Evolutionary conservation across 2,113 vertebrate genomes (phyloP).

Genomic region (Ameiurus melas): DNA sequence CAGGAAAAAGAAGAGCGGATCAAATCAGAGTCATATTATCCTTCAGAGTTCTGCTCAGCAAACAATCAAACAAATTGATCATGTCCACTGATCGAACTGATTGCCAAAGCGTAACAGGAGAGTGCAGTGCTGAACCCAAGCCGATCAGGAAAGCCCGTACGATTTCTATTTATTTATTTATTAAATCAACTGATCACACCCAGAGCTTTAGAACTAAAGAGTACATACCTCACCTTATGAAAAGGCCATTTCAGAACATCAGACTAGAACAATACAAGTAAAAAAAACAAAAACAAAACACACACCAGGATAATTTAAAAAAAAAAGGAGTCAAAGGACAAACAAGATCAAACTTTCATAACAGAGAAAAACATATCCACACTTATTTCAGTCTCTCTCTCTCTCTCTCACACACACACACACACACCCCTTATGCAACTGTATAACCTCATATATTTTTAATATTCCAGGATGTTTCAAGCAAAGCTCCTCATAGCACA

Average conservation of each 20-base stretch:
- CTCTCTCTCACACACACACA: slow-evolving; percentile 17
- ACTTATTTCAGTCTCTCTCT: not conserved
- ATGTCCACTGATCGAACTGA: slow-evolving; percentile 56
- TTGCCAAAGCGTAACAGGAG: slow-evolving; percentile 49
- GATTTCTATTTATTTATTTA: not conserved
- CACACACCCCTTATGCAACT: not conserved
- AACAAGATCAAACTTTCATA: slow-evolving; percentile 29
- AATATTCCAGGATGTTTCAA: slow-evolving; percentile 37
- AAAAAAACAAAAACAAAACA: slow-evolving; percentile 37
- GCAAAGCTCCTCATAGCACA: slow-evolving; percentile 26
- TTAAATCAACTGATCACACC: slow-evolving; percentile 52
- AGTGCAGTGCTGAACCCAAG: slow-evolving; percentile 42
- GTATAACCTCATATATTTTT: slow-evolving; percentile 30
- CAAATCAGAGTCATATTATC: not conserved
- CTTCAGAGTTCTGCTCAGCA: not conserved
- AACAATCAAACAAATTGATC: not conserved
- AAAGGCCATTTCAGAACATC: slow-evolving; percentile 61
- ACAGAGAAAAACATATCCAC: slow-evolving; percentile 8
- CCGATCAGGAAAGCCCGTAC: slow-evolving; percentile 53
- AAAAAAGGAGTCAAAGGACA: slow-evolving; percentile 1
- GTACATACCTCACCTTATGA: slow-evolving; percentile 73
- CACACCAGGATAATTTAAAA: slow-evolving; percentile 17
- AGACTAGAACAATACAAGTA: slow-evolving; percentile 68
- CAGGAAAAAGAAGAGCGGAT: not conserved
- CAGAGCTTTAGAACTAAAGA: slow-evolving; percentile 41